Evolutionary conservation across 2,888 invertebrate species (phyloP).

Genomic region (Anarsia innoxiella): DNA sequence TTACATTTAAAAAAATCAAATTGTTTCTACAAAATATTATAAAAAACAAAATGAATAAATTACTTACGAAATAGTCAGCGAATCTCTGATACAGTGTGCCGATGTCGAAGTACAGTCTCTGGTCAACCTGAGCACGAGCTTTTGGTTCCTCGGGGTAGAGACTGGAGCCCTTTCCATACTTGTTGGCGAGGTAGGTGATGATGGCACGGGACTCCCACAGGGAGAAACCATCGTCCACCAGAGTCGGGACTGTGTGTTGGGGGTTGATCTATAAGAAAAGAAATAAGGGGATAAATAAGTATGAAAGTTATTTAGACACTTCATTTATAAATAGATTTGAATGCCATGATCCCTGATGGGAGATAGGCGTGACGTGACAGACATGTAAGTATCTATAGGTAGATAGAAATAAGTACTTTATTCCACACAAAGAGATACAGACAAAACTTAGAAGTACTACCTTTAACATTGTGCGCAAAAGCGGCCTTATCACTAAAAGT

Average conservation of each 20-base stretch:
- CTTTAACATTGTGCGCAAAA: too few relatives aligned
- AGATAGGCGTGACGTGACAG: too few relatives aligned
- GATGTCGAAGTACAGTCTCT: slow-evolving; percentile 86
- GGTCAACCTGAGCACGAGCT: slow-evolving; percentile 84
- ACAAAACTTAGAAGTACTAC: too few relatives aligned
- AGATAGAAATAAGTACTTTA: too few relatives aligned
- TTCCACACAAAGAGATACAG: too few relatives aligned
- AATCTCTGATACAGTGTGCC: slow-evolving; percentile 83
- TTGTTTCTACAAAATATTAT: too few relatives aligned
- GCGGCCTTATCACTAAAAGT: too few relatives aligned
- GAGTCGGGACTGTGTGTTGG: slow-evolving; percentile 88
- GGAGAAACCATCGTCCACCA: slow-evolving; percentile 87
- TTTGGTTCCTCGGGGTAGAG: slow-evolving; percentile 87
- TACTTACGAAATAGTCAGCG: slow-evolving; percentile 82
- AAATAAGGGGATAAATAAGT: too few relatives aligned
- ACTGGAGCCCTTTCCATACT: slow-evolving; percentile 85
- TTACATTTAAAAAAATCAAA: too few relatives aligned
- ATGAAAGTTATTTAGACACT: too few relatives aligned
- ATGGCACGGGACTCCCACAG: slow-evolving; percentile 92
- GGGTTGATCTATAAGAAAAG: slow-evolving; percentile 82
- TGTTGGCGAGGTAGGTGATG: slow-evolving; percentile 84
- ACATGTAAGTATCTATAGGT: too few relatives aligned
- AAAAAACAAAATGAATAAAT: too few relatives aligned
- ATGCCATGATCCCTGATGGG: background rate
- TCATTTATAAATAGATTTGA: background rate